Evolutionary conservation across 1,140 invertebrate species (phyloP).

Genomic region (Drosophila melanica): DNA sequence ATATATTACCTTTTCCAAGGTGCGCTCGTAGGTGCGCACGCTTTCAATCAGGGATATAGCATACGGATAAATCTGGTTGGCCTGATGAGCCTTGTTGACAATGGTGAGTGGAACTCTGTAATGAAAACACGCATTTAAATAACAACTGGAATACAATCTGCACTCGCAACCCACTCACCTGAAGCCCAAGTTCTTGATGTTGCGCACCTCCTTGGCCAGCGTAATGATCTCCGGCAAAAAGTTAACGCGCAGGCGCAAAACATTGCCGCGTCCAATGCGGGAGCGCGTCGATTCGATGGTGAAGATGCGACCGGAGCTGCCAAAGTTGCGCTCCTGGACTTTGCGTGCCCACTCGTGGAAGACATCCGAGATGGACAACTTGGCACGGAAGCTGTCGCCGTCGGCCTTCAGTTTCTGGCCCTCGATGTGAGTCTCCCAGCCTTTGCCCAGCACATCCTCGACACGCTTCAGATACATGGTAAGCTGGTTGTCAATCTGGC

Average conservation of each 20-base stretch:
- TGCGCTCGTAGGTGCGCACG: slow-evolving; percentile 97
- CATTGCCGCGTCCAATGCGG: slow-evolving; percentile 92
- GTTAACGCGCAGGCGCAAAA: slow-evolving; percentile 97
- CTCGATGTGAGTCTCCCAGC: slow-evolving; percentile 99
- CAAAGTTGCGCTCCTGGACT: slow-evolving; percentile 97
- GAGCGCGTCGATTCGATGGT: slow-evolving; percentile 94
- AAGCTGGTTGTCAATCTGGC: slow-evolving; percentile 99
- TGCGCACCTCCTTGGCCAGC: slow-evolving; percentile 98
- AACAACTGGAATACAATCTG: background rate
- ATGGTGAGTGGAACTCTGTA: slow-evolving; percentile 96
- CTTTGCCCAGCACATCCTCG: slow-evolving; percentile 98
- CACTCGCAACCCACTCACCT: slow-evolving; percentile 78
- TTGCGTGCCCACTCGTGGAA: slow-evolving; percentile 99
- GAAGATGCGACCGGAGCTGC: slow-evolving; percentile 97
- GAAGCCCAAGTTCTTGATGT: slow-evolving; percentile 98
- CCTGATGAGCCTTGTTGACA: slow-evolving; percentile 99
- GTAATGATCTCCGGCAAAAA: slow-evolving; percentile 99
- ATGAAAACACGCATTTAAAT: background rate
- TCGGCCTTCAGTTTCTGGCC: slow-evolving; percentile 99
- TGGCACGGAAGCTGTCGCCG: slow-evolving; percentile 98
- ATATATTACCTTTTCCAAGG: slow-evolving; percentile 94
- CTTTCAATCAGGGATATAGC: slow-evolving; percentile 99
- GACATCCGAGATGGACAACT: slow-evolving; percentile 97
- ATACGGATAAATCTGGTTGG: slow-evolving; percentile 99
- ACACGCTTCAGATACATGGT: slow-evolving; percentile 98